Evolutionary conservation across 2,113 vertebrate genomes (phyloP).

Genomic region (Podocnemis expansa): DNA sequence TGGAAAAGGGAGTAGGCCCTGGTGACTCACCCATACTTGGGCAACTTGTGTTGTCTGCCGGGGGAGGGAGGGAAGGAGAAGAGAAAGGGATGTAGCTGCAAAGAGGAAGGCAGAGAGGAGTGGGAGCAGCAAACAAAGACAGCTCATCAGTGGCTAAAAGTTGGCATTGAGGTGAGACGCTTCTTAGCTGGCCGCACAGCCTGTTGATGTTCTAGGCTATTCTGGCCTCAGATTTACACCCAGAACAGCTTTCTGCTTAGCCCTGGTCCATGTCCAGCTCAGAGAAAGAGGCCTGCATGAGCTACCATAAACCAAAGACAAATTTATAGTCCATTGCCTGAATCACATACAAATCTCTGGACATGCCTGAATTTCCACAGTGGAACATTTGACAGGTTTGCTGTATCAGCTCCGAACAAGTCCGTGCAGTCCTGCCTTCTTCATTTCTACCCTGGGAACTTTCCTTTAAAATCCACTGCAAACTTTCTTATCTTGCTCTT

Average conservation of each 20-base stretch:
- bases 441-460: constrained; percentile 35
- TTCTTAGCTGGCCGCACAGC: constrained; percentile 3
- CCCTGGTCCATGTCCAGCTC: background rate
- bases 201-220: constrained; percentile 16
- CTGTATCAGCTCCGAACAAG: constrained; percentile 38
- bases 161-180: background rate
- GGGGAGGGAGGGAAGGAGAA: background rate
- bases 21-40: background rate
- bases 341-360: background rate
- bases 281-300: background rate
- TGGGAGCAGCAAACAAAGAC: constrained; percentile 27
- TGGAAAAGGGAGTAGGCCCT: background rate
- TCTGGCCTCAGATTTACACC: constrained; percentile 15
- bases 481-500: background rate
- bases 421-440: constrained; percentile 24
- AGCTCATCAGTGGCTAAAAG: background rate
- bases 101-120: constrained; percentile 21
- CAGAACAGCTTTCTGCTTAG: constrained; percentile 18
- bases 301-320: constrained; percentile 1
- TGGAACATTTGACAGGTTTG: constrained; percentile 40
- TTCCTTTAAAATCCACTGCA: background rate
- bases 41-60: background rate
- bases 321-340: background rate
- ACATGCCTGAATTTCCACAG: background rate
- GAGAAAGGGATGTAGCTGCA: background rate